Base-by-base conservation (phyloP, 2,888 invertebrate genomes). In the Drosophila borealis region DNA sequence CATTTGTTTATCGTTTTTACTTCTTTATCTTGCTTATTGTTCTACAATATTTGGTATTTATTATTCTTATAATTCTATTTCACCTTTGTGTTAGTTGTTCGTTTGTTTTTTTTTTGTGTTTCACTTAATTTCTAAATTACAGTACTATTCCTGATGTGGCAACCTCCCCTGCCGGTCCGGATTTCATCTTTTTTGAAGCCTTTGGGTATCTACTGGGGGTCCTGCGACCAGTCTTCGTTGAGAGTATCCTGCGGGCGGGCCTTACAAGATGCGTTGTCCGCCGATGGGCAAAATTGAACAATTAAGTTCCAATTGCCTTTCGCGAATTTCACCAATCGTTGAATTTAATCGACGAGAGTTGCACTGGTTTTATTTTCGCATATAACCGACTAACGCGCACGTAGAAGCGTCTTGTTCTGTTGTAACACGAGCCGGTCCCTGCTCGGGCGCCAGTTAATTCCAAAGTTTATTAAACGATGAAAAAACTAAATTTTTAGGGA, bases 381-480 rank as follows among this genome's bases (percentile, higher is more conserved):
- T 45, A 29, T 45, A 29, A 45, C 29, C 13, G 25, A 45, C 45
- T 45, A n/a, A 2, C 45, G 45, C n/a, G 25, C 29, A 45, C 45
- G 45, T 45, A 45, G 29, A 45, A 25, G 13, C 29, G n/a, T 45
- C 29, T 25, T 45, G 45, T n/a, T 45, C 45, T 21, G n/a, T n/a
- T 45, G 4, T 25, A 2, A 29, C 45, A 25, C 25, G 25, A 25
- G 25, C 19, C 5, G n/a, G 45, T 42, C 42, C 42, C 42, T 42
- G 42, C 42, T 42, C 21, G 25, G 25, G 45, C 25, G 25, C 45
- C 45, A 45, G 45, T 45, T 29, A 45, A 45, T 25, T 45, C n/a
- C 29, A 25, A 9, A 0, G 8, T 45, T 45, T 2, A 9, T 45
- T 9, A 29, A 8, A 25, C 25, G n/a, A 1, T 2, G n/a, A 45